Evolutionary conservation across 1,140 invertebrate genomes (phyloP), one percentile per base, ranked within the genome.

Genomic region (Diorhabda elongata): DNA sequence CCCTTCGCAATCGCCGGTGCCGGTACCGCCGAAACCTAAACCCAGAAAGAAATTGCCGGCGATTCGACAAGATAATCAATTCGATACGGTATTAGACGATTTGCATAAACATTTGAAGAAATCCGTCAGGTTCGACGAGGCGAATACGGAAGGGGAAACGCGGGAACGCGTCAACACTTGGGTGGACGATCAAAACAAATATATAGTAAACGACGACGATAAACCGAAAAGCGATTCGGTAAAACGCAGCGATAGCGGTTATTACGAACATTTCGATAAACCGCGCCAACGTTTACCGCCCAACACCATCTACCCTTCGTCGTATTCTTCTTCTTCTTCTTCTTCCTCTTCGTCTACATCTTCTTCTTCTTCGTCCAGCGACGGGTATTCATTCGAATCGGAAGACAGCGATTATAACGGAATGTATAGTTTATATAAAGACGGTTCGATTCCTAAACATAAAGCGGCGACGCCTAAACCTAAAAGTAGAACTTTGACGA

Each of bases 361-460:
- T 2, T 71, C 68, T 4, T 66, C 66, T 11, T 52, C 47, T n/a
- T 52, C 47, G n/a, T 68, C 66, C 6, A 68, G 65, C 44, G 66
- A 65, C 9, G 42, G 47, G 57, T 60, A 66, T 58, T 71, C 75
- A 41, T 65, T 68, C 43, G 58, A 70, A 41, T 56, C 63, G 11
- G 44, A 41, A 8, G 69, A 70, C 5, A 42, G n/a, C 7, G 64
- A 67, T 5, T 69, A 70, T 43, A 61, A 71, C 26, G 68, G 70
- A 69, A 69, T 71, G 11, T 74, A 71, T 42, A 71, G 73, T 83
- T 79, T 77, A 74, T 82, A 77, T 83, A 81, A 73, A 73, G 76
- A 65, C 75, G 79, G n/a, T 44, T 80, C 47, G 74, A 80, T 75
- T 82, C 61, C 64, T n/a, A 59, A 67, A 8, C 67, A 69, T 42